Percentiles rank a stretch among this genome's conserved stretches.
Conservation (phyloP, 2,113 vertebrate genomes). For the Calidris pugnax region DNA sequence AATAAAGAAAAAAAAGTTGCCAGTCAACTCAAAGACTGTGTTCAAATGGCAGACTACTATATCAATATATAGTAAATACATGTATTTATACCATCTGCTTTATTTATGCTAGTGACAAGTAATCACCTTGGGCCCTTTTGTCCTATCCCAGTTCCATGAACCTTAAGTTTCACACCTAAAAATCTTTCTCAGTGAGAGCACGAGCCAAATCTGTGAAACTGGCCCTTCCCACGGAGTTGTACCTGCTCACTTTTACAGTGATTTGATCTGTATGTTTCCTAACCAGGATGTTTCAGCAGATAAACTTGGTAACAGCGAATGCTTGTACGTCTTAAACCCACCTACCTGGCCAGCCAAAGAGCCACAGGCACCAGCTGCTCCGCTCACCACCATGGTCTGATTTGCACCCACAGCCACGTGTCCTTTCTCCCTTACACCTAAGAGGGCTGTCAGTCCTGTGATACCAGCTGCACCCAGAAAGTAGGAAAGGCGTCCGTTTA, state of each 20-base stretch:
- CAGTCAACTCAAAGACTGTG: background rate
- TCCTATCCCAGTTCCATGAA: background rate
- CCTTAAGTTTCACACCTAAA: background rate
- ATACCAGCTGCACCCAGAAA: conserved; percentile 89
- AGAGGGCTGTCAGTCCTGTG: conserved; percentile 86
- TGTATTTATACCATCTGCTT: background rate
- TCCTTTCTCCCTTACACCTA: conserved; percentile 91
- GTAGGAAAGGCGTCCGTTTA: conserved; percentile 87
- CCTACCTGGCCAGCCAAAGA: conserved; percentile 92
- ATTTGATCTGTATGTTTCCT: background rate
- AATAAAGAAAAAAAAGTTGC: background rate
- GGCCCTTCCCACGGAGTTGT: background rate
- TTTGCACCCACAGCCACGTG: conserved; percentile 81
- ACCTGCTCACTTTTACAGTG: background rate
- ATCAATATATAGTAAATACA: background rate
- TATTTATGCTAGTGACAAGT: background rate
- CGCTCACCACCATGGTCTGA: conserved; percentile 94
- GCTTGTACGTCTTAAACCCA: background rate
- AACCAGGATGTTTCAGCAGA: background rate
- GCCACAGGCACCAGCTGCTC: conserved; percentile 93
- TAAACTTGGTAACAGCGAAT: background rate
- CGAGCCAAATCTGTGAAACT: background rate
- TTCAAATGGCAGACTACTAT: background rate
- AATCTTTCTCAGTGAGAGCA: background rate
- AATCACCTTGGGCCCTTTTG: background rate